Conservation (phyloP, 2,797 vertebrate species). For the Adrianichthys oophorus region DNA sequence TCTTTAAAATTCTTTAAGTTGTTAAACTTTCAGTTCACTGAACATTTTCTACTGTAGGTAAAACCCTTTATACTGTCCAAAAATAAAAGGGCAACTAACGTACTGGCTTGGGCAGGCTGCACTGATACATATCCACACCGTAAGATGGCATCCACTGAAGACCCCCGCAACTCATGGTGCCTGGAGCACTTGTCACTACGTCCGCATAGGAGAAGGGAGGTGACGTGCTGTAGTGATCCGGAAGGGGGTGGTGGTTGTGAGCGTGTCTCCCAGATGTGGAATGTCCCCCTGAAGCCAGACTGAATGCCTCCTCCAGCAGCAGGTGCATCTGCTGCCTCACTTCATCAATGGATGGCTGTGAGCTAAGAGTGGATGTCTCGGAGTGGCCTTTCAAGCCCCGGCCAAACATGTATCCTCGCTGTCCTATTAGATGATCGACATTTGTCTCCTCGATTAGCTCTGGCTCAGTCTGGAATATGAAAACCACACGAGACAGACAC, state of each 20-base stretch:
- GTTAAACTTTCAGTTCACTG: no score
- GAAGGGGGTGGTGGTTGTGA: conserved; percentile 73
- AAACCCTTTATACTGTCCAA: not conserved
- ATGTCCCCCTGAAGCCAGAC: conserved; percentile 92
- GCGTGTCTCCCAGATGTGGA: conserved; percentile 84
- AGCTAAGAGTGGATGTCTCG: conserved; percentile 96
- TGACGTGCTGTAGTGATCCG: conserved; percentile 84
- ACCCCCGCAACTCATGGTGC: conserved; percentile 88
- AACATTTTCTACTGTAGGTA: not conserved
- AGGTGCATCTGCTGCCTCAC: conserved; percentile 99
- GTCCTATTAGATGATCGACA: conserved; percentile 84
- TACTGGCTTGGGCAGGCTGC: conserved; percentile 93
- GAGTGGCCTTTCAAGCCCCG: conserved; percentile 93
- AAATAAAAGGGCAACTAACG: conserved; percentile 54
- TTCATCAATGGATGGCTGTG: conserved; percentile 98
- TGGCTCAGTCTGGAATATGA: conserved; percentile 86
- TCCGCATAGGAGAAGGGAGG: conserved; percentile 90
- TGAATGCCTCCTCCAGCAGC: conserved; percentile 97
- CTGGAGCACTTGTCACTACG: conserved; percentile 92
- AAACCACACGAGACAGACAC: not conserved
- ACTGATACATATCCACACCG: conserved; percentile 90
- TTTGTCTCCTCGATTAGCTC: conserved; percentile 97
- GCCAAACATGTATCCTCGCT: conserved; percentile 81
- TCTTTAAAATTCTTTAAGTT: no score
- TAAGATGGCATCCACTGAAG: conserved; percentile 96